Evolutionary conservation across 2,113 vertebrate species (phyloP), one percentile per base, ranked within the genome.

Genomic region (Nerophis lumbriciformis): DNA sequence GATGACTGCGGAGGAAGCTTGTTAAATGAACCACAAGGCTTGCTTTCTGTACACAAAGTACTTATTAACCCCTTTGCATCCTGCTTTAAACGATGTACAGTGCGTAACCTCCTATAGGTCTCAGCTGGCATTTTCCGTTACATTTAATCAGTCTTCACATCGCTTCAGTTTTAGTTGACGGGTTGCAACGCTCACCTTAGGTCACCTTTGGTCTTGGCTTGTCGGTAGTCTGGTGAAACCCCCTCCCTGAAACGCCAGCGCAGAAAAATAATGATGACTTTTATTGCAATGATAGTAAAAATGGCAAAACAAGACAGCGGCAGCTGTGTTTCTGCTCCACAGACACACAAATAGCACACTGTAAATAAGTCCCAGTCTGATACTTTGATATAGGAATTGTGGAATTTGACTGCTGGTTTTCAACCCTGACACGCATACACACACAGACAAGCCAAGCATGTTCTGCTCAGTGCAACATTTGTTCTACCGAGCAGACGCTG

Each of bases 381-480:
- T 75, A 68, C 71, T 81, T 67, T 65, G 21, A 49, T 56, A 9
- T 28, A 76, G 76, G 82, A 82, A 76, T 78, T 73, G 68, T 77
- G 78, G 81, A 86, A 85, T 85, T 77, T 85, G 72, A 69, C 78
- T 61, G 59, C 64, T 38, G 56, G 16, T 77, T 83, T 84, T 83
- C 75, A 73, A 73, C 79, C 81, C 82, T 78, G 83, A 84, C 74
- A 55, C 51, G 73, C 78, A 83, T 81, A 80, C 81, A 76, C 63
- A 8, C 47, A 55, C 63, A 62, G 75, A 81, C 75, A 63, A 77
- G 83, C 80, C 80, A 75, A 84, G 74, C 80, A 67, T 88, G 88
- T 85, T 88, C 77, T 58, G 51, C 76, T 81, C 75, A 72, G 72
- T 69, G 82, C 75, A 79, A 77, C 70, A 74, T 79, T 81, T 87